A percentile compares a stretch with the other conserved stretches of the same genome.
Conservation (phyloP, 2,888 invertebrate species). For the Noctua fimbriata region DNA sequence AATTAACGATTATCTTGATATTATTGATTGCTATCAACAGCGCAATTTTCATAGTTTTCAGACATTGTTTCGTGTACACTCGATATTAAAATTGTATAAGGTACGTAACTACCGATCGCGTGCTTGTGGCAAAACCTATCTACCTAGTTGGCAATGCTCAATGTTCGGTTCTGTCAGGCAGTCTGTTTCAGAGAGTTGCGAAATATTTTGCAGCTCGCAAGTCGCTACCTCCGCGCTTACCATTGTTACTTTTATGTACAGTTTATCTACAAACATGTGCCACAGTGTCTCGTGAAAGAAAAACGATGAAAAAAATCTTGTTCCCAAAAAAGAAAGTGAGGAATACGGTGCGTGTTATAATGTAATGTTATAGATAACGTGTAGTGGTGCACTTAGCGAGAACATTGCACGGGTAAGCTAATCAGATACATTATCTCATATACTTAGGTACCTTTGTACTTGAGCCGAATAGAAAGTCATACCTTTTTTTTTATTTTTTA, state of each 20-base stretch:
- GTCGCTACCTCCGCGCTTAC: conserved; percentile 68
- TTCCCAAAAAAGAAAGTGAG: conserved; percentile 82
- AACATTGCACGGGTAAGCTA: conserved; percentile 75
- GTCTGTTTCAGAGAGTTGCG: conserved; percentile 84
- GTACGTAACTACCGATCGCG: conserved; percentile 82
- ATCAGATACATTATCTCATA: conserved; percentile 66
- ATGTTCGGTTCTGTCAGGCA: conserved; percentile 82
- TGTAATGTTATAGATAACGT: conserved; percentile 72
- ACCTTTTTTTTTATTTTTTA: conserved; percentile 11
- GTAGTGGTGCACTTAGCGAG: conserved; percentile 75
- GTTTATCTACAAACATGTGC: conserved; percentile 54
- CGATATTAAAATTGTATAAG: conserved; percentile 76
- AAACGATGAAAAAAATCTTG: conserved; percentile 79
- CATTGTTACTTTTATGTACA: conserved; percentile 57
- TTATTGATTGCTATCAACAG: conserved; percentile 37
- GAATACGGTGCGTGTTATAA: conserved; percentile 82
- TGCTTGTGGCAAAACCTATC: conserved; percentile 86
- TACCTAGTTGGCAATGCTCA: conserved; percentile 84
- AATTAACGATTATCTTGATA: conserved; percentile 34
- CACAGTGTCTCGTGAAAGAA: conserved; percentile 58
- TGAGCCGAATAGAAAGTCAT: conserved; percentile 38
- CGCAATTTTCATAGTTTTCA: conserved; percentile 54
- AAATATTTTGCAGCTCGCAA: conserved; percentile 79
- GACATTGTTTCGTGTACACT: conserved; percentile 74
- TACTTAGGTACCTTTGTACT: conserved; percentile 33